Base-by-base conservation (phyloP, 2,888 invertebrate genomes). In the Monoplex corrugatus region DNA sequence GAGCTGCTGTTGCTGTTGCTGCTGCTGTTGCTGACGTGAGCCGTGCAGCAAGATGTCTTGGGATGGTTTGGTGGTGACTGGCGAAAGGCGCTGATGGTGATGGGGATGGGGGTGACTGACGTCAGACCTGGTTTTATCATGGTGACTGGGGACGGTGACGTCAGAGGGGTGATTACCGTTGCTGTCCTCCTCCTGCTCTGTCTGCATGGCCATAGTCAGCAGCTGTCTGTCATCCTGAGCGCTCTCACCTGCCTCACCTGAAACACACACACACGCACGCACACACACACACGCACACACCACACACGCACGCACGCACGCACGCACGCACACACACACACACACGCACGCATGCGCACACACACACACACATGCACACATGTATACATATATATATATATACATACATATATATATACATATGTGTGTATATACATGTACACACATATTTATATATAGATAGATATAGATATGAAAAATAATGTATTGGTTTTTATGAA, bases 181-280 rank as follows among this genome's bases (percentile, higher is more conserved):
- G 75, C 38, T 75, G 57, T 57, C 57, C 35, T 75, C 75, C 75
- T 75, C 75, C 75, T 75, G 75, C 16, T 75, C 75, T 28, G 35
- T 75, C 75, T 75, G 35, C 75, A 75, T 75, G 23, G 63, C 63
- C 63, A 68, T 68, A 38, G 75, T 75, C 75, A 75, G 75, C 35
- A 28, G 75, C 75, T 75, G 75, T 38, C 35, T 35, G 75, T 75
- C 75, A 75, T 35, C 35, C 75, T 75, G 75, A 75, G 35, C 35
- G n/a, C 35, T 38, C 16, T 35, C 35, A 23, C 75, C 75, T 35
- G 75, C 75, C 35, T 50, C 50, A 6, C 50, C 50, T 8, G 16
- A 50, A 6, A 68, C n/a, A 68, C n/a, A 68, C 28, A 68, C 63
- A 68, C 63, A 28, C 23, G n/a, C 63, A 68, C 63, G n/a, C 63